These are phyloP conservation scores for Luperina nickerlii DNA, from an alignment of 2,888 invertebrate species.

Conservation along the genomic window DNA sequence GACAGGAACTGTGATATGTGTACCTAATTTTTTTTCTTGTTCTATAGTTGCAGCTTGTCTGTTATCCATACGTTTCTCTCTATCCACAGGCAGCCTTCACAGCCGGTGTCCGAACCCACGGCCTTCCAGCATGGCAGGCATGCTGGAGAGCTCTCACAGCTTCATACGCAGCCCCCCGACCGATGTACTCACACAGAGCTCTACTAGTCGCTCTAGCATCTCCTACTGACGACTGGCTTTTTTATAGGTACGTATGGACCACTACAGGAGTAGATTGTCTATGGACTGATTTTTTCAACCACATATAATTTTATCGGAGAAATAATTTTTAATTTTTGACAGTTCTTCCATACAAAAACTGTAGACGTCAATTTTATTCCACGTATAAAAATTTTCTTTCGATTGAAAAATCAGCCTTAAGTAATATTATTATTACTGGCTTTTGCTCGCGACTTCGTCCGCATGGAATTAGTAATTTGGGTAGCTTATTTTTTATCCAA, in stretches of 20 bases:
- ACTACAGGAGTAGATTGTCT: neutral
- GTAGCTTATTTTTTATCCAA: too few species aligned
- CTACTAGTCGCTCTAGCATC: slow-evolving; percentile 93
- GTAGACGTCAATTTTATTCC: too few species aligned
- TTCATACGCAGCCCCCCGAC: slow-evolving; percentile 93
- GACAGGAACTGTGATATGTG: neutral
- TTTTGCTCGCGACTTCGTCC: too few species aligned
- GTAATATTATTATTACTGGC: too few species aligned
- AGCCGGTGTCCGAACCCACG: slow-evolving; percentile 93
- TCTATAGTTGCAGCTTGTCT: neutral
- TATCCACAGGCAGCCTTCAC: slow-evolving; percentile 85
- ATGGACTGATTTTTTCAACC: too few species aligned
- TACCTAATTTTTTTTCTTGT: neutral
- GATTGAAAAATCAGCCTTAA: too few species aligned
- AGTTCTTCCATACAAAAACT: too few species aligned
- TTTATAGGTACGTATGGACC: slow-evolving; percentile 91
- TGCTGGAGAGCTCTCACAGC: slow-evolving; percentile 93
- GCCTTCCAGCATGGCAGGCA: slow-evolving; percentile 93
- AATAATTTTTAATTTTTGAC: too few species aligned
- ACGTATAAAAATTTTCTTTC: too few species aligned
- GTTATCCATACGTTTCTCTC: neutral
- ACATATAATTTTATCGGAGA: too few species aligned
- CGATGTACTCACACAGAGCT: slow-evolving; percentile 82
- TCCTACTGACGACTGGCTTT: slow-evolving; percentile 94
- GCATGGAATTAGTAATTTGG: too few species aligned